phyloP scores from a whole-genome alignment of 2,113 vertebrate genomes.

The Ceratotherium simum region DNA sequence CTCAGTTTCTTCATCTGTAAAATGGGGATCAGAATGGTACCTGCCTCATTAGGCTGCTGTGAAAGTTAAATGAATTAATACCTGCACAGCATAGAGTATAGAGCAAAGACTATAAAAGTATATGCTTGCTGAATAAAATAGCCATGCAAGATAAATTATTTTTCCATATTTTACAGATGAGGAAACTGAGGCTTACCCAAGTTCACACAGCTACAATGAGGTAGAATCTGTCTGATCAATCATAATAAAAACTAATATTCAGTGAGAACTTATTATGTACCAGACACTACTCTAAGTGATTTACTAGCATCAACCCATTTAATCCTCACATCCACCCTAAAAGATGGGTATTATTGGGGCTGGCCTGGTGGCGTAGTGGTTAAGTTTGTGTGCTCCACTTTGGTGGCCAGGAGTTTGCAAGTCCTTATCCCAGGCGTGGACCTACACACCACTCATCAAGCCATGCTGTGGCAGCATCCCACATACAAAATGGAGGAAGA shows the following conservation, averaged over 20 bases:
- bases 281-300: neutral
- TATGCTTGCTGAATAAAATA: slow-evolving; percentile 1
- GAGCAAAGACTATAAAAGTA: neutral
- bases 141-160: neutral
- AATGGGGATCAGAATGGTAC: neutral
- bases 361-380: neutral
- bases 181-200: neutral
- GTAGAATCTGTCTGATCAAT: neutral
- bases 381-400: no score
- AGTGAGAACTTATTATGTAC: neutral
- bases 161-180: neutral
- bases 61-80: neutral
- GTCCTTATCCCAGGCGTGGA: no score
- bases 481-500: no score
- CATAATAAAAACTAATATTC: neutral
- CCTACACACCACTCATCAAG: no score
- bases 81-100: neutral
- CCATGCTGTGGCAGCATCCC: no score
- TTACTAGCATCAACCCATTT: neutral
- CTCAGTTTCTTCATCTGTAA: neutral
- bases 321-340: neutral
- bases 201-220: neutral
- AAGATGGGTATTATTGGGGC: neutral
- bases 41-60: neutral
- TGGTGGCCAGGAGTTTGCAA: no score